Base-by-base conservation (phyloP, 1,140 invertebrate genomes). In the Oncopodura yosiiana region DNA sequence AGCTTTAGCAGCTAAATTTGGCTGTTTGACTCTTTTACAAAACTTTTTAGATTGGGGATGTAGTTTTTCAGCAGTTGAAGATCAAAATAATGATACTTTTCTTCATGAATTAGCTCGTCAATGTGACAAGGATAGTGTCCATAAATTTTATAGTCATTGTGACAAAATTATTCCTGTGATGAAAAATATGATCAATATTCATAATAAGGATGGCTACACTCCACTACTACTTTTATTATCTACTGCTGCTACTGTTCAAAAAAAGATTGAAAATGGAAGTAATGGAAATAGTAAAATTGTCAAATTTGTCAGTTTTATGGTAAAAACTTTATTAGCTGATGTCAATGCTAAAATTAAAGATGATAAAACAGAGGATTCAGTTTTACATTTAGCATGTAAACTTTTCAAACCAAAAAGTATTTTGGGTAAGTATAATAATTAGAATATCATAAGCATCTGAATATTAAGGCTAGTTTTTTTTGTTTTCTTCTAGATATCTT, bases 321-420 rank as follows among this genome's bases (percentile, higher is more conserved):
- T 62, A 2, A 43, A 36, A 19, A 48, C 42, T 1, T 18, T 62
- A 5, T 16, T 41, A 3, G 11, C 44, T n/a, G 50, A 62, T 49
- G 45, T 62, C 11, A 59, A 58, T 41, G 53, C 42, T 21, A 18
- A 11, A 3, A 36, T 32, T 23, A 39, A 42, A 19, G 58, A 36
- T 11, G n/a, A 32, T 30, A 29, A 36, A 39, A n/a, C n/a, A 46
- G 52, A 37, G 24, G 0, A 56, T 18, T 57, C 55, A n/a, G 37
- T 50, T 18, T 32, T 61, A 26, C 60, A 62, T 16, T 14, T 58
- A 4, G 30, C 36, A n/a, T n/a, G n/a, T n/a, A n/a, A n/a, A n/a
- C n/a, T 2, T 18, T 39, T 8, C 30, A 46, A 14, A 29, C 45
- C 8, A 32, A 18, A 2, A 19, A 41, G 9, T n/a, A n/a, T n/a